phyloP scores from a whole-genome alignment of 1,140 invertebrate genomes.

The Plutomurus gul region DNA sequence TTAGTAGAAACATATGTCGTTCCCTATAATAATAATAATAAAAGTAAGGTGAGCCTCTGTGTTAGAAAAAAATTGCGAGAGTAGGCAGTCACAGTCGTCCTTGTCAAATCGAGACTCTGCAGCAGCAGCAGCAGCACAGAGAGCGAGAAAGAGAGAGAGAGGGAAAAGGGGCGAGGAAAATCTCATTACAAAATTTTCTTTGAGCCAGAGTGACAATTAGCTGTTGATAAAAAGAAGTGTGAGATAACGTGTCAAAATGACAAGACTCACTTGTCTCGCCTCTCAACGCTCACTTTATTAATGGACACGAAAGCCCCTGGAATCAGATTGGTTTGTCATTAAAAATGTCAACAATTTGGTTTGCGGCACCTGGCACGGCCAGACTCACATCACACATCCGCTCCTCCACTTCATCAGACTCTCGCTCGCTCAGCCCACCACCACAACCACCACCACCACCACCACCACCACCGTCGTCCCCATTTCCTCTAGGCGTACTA shows the following conservation, averaged over 20 bases:
- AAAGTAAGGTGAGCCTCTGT: too few relatives aligned
- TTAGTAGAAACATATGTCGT: too few relatives aligned
- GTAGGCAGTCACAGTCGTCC: too few relatives aligned
- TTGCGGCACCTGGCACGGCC: conserved; percentile 33
- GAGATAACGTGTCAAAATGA: conserved; percentile 37
- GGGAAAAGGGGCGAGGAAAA: background rate
- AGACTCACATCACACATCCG: background rate
- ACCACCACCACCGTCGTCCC: background rate
- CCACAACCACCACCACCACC: too few relatives aligned
- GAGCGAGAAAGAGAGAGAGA: background rate
- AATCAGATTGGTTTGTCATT: conserved; percentile 40
- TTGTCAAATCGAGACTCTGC: too few relatives aligned
- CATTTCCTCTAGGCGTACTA: background rate
- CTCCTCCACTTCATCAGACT: background rate
- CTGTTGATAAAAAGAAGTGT: background rate
- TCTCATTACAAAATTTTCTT: conserved; percentile 15
- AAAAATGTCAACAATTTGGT: conserved; percentile 44
- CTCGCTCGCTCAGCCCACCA: background rate
- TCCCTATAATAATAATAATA: too few relatives aligned
- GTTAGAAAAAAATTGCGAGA: too few relatives aligned
- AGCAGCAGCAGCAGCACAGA: too few relatives aligned
- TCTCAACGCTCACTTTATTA: conserved; percentile 37
- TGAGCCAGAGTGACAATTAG: background rate
- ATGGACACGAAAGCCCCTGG: background rate
- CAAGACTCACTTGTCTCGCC: conserved; percentile 6